Evolutionary conservation across 1,140 invertebrate species (phyloP).

Genomic region (Rhyzopertha dominica): DNA sequence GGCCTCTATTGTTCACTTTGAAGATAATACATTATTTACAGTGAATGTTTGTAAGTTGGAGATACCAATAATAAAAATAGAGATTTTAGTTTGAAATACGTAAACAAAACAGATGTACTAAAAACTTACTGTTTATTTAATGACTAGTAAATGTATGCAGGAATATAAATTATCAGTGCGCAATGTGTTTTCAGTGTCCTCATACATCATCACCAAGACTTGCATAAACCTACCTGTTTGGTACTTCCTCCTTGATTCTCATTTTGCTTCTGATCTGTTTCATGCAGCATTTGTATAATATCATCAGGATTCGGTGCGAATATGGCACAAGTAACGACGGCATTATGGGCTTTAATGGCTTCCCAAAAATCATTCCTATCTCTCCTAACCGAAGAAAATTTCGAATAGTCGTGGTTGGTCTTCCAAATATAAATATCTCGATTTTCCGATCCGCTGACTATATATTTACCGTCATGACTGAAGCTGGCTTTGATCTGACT

Average conservation of each 20-base stretch:
- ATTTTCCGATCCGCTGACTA: slow-evolving; percentile 97
- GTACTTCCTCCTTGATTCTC: slow-evolving; percentile 21
- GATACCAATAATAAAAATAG: too few species aligned
- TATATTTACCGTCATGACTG: slow-evolving; percentile 94
- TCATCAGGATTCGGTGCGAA: slow-evolving; percentile 95
- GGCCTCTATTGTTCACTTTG: too few species aligned
- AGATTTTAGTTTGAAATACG: too few species aligned
- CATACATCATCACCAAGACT: not conserved
- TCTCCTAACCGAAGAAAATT: slow-evolving; percentile 87
- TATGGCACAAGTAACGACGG: slow-evolving; percentile 92
- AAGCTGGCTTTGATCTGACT: slow-evolving; percentile 98
- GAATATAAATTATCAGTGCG: slow-evolving; percentile 1
- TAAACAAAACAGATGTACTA: too few species aligned
- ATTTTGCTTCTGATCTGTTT: slow-evolving; percentile 21
- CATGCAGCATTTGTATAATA: slow-evolving; percentile 71
- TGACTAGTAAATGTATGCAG: not conserved
- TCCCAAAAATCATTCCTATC: slow-evolving; percentile 98
- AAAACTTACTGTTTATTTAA: too few species aligned
- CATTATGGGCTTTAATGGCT: slow-evolving; percentile 94
- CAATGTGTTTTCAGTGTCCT: too few species aligned
- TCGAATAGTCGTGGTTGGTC: slow-evolving; percentile 92
- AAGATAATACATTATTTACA: too few species aligned
- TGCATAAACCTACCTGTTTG: slow-evolving; percentile 24
- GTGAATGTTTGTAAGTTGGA: too few species aligned
- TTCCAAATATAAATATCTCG: slow-evolving; percentile 97